phyloP scores from a whole-genome alignment of 2,113 vertebrate species.

The Ahaetulla prasina region DNA sequence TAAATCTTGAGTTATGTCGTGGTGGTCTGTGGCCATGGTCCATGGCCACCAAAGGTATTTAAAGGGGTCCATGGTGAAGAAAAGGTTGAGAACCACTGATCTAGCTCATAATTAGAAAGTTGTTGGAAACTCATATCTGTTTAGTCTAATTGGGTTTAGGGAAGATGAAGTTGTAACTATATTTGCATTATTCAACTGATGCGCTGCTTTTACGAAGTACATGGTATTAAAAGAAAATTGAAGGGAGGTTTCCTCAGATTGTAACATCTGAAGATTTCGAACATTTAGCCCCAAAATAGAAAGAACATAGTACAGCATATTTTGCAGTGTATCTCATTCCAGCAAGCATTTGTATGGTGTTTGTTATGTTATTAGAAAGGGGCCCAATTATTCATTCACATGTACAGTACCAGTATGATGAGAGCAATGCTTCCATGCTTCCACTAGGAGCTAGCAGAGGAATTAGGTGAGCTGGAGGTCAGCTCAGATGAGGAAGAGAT shows the following conservation, averaged over 20 bases:
- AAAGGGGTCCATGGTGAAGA: not conserved
- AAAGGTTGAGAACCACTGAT: not conserved
- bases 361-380: not conserved
- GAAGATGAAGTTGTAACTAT: not conserved
- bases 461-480: constrained; percentile 85
- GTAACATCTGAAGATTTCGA: not conserved
- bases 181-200: not conserved
- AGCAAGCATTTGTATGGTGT: not conserved
- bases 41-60: not conserved
- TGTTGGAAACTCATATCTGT: not conserved
- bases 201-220: not conserved
- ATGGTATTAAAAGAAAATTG: not conserved
- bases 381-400: not conserved
- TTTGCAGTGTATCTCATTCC: not conserved
- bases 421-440: constrained; percentile 71
- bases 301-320: not conserved
- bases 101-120: not conserved
- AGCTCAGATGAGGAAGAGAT: constrained; percentile 92
- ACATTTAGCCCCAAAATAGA: not conserved
- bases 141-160: not conserved
- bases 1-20: not conserved
- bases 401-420: constrained; percentile 4
- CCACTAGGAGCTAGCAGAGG: constrained; percentile 86
- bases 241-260: not conserved
- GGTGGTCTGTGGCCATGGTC: not conserved